A percentile compares a stretch with the other conserved stretches of the same genome.
These are phyloP conservation scores for Drosophila carrolli DNA, from an alignment of 1,140 invertebrate genomes.

Conservation along the genomic window DNA sequence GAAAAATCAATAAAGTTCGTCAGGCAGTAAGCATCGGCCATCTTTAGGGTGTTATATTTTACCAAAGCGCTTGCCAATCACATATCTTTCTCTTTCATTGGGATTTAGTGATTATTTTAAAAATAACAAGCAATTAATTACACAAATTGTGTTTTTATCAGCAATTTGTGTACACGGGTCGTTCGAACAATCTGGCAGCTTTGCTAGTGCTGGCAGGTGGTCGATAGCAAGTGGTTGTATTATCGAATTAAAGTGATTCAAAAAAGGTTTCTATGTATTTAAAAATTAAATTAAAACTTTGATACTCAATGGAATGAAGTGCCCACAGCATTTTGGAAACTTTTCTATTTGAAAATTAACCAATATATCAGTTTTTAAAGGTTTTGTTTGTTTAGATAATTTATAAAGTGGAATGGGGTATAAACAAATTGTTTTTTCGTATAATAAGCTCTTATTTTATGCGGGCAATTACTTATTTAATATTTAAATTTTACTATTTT, in stretches of 20 bases:
- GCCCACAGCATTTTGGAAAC: no score
- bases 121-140: slow-evolving; percentile 15
- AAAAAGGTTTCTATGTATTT: background rate
- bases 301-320: no score
- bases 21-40: slow-evolving; percentile 75
- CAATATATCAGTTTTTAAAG: no score
- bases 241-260: background rate
- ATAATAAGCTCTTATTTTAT: no score
- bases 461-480: no score
- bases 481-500: no score
- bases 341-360: background rate
- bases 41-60: slow-evolving; percentile 21
- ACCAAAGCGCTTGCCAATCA: slow-evolving; percentile 6
- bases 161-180: slow-evolving; percentile 1
- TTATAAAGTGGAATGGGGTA: no score
- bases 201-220: slow-evolving; percentile 6
- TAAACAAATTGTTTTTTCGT: no score
- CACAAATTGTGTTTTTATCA: slow-evolving; percentile 15
- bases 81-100: slow-evolving; percentile 13
- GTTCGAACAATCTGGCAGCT: slow-evolving; percentile 6
- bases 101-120: background rate
- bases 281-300: no score
- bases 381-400: no score
- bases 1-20: slow-evolving; percentile 84
- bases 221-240: background rate